phyloP scores from a whole-genome alignment of 2,888 invertebrate species.

The Neocrepidodera transversa region DNA sequence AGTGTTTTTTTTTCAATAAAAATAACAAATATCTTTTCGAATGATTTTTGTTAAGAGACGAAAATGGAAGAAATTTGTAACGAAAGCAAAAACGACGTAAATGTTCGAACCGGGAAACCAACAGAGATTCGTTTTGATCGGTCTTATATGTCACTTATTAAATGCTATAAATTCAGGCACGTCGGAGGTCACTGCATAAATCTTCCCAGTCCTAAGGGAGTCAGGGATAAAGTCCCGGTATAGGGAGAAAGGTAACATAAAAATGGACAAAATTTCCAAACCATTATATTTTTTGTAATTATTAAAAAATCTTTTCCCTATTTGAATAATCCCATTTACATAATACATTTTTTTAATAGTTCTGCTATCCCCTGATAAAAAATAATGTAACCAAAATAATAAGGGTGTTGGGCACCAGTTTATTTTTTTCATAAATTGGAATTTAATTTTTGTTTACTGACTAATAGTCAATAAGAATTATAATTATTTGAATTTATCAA shows the following conservation, averaged over 20 bases:
- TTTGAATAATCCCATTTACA: too few relatives aligned
- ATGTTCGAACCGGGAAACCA: constrained; percentile 19
- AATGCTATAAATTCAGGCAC: constrained; percentile 40
- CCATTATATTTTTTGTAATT: too few relatives aligned
- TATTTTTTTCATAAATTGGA: too few relatives aligned
- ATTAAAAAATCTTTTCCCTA: too few relatives aligned
- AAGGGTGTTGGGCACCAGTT: too few relatives aligned
- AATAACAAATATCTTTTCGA: neutral
- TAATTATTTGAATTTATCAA: too few relatives aligned
- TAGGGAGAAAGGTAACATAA: neutral
- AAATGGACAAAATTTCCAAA: constrained; percentile 6
- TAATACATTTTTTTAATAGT: too few relatives aligned
- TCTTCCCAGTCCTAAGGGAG: constrained; percentile 38
- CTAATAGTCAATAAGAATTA: too few relatives aligned
- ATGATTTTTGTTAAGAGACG: neutral
- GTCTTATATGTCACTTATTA: constrained; percentile 41
- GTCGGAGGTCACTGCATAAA: constrained; percentile 42
- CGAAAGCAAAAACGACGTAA: constrained; percentile 17
- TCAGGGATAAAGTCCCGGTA: constrained; percentile 2
- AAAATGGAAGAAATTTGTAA: constrained; percentile 9
- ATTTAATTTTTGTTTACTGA: too few relatives aligned
- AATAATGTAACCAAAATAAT: too few relatives aligned
- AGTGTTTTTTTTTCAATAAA: too few relatives aligned
- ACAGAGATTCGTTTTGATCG: constrained; percentile 36
- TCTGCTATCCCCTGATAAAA: too few relatives aligned